Conservation (phyloP, 2,888 invertebrate species). For the Apeira syringaria region DNA sequence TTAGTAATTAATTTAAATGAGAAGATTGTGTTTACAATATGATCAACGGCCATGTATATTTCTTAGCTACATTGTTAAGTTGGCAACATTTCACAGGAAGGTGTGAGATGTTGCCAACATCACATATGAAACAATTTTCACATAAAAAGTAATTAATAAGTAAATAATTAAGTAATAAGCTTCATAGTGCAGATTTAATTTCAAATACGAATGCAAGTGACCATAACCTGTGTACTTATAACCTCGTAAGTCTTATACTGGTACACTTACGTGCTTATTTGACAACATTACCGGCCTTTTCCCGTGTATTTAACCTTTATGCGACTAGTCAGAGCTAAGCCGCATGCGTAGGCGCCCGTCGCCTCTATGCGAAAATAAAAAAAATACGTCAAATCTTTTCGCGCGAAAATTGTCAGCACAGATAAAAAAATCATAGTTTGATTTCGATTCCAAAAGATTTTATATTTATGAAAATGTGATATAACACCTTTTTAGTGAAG, state of each 20-base stretch:
- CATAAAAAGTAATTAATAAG: not conserved
- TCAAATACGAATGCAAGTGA: not conserved
- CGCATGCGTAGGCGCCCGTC: conserved; percentile 34
- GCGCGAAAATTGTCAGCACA: conserved; percentile 12
- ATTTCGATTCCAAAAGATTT: conserved; percentile 1
- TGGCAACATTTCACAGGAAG: not conserved
- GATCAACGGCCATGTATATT: too few relatives aligned
- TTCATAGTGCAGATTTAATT: not conserved
- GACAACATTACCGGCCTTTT: conserved; percentile 4
- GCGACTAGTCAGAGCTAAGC: conserved; percentile 33
- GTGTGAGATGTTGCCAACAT: not conserved
- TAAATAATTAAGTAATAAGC: too few relatives aligned
- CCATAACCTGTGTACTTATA: conserved; percentile 1
- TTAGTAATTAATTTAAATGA: too few relatives aligned
- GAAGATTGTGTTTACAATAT: too few relatives aligned
- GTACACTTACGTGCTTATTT: not conserved
- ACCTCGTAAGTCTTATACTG: conserved; percentile 13
- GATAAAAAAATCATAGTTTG: not conserved
- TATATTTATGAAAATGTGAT: conserved; percentile 16
- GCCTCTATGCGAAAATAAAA: conserved; percentile 20
- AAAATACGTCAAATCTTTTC: conserved; percentile 9
- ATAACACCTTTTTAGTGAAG: conserved; percentile 7
- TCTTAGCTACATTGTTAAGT: too few relatives aligned
- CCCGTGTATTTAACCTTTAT: not conserved
- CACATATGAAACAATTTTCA: too few relatives aligned